Evolutionary conservation across 2,888 invertebrate species (phyloP), one percentile per base, ranked within the genome.

Genomic region (Gisinianus flammeolus): DNA sequence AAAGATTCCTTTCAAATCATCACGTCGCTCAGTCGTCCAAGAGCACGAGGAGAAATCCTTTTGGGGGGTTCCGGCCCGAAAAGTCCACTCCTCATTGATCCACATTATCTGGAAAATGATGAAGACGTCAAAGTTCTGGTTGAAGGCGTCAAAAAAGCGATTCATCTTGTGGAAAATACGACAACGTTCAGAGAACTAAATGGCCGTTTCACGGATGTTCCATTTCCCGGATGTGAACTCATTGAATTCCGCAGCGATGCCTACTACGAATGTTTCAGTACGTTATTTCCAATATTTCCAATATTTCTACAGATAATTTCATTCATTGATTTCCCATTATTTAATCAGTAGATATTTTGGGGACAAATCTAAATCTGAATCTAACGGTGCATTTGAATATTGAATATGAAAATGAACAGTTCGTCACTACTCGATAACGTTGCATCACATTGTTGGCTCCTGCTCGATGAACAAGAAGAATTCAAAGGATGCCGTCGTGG

Each of bases 1-100:
- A 81, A 80, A 68, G 84, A 84, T 72, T 79, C 82, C 2, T 81
- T 84, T 33, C 79, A 79, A n/a, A 78, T 84, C 35, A 83, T 84
- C 28, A 80, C 79, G 74, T 79, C 80, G 64, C 71, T 84, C 69
- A 77, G 79, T 22, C 75, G 84, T 58, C 84, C 84, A 19, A 81
- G 80, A 54, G 75, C 79, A 3, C 66, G 84, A 6, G 84, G 84
- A 26, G 33, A 78, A 68, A 81, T 84, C 44, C 76, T 58, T 2
- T 70, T 84, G 26, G 79, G 75, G n/a, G 62, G 80, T 19, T 74
- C 76, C 24, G 79, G 81, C 68, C 81, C 82, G 35, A 78, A 70
- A 6, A n/a, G 44, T n/a, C 77, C 77, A 30, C 81, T 82, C 22
- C 31, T 82, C 0, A 79, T 84, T 56, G 79, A 84, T 77, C 81